phyloP scores from a whole-genome alignment of 1,140 invertebrate species.

The Asbolus verrucosus region DNA sequence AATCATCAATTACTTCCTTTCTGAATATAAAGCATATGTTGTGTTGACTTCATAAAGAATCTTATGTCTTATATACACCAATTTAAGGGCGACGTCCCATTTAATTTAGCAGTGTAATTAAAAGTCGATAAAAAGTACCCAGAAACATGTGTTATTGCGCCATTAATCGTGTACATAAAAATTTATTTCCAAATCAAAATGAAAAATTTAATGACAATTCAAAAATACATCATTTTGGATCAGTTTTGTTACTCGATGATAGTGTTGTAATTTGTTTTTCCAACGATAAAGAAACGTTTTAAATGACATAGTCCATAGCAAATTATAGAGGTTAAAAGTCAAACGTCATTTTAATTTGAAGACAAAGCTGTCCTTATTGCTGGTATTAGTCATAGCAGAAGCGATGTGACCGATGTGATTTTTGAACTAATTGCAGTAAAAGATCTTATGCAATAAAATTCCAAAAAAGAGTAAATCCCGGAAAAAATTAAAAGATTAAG shows the following conservation, averaged over 20 bases:
- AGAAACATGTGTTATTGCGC: neutral
- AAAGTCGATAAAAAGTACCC: neutral
- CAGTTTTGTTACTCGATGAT: neutral
- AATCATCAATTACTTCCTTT: conserved; percentile 47
- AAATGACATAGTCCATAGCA: conserved; percentile 41
- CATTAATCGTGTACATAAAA: neutral
- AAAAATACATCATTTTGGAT: too few species aligned
- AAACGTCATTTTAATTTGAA: conserved; percentile 43
- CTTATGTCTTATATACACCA: conserved; percentile 31
- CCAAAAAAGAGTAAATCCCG: neutral
- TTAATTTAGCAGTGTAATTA: conserved; percentile 35
- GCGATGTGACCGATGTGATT: neutral
- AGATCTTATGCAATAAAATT: conserved; percentile 6
- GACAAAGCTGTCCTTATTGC: conserved; percentile 30
- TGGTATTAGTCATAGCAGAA: conserved; percentile 24
- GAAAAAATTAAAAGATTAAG: conserved; percentile 10
- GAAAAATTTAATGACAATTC: too few species aligned
- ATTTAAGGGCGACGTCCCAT: conserved; percentile 41
- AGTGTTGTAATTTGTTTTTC: conserved; percentile 24
- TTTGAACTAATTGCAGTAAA: neutral
- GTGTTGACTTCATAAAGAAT: conserved; percentile 39
- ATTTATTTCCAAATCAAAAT: too few species aligned
- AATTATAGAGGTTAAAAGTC: conserved; percentile 43
- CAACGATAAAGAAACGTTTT: conserved; percentile 25
- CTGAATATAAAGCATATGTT: conserved; percentile 45